Evolutionary conservation across 2,113 vertebrate species (phyloP), one percentile per base, ranked within the genome.

Genomic region (Castor canadensis): DNA sequence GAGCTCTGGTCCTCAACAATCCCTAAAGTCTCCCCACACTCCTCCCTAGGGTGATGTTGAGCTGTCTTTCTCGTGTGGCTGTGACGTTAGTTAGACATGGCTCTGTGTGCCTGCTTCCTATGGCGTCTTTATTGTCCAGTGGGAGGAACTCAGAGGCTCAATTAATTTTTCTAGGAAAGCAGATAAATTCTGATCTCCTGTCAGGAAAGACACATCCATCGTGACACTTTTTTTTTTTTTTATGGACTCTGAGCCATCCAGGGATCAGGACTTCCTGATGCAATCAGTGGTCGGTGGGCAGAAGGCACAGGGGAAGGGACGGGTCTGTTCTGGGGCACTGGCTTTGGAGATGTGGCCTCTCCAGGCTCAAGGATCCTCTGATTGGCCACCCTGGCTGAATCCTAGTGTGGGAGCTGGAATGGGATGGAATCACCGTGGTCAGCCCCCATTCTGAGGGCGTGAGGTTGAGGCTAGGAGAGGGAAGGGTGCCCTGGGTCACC

Each of bases 161-260:
- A 93, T 97, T 97, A 92, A 95, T 95, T 96, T 97, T 91, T 10
- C 66, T 45, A 89, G 91, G 91, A 90, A 96, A 95, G 79, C 94
- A 97, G 96, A 97, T 95, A 91, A 92, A 96, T 95, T 97, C 93
- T 95, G 54, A 17, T 91, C 93, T 96, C 88, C 91, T 84, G 86
- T 95, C 66, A 47, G 91, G 96, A 90, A 85, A 95, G 88, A 96
- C 79, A 56, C 69, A 96, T 96, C 97, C 95, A 95, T 96, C 86
- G 93, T 71, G 97, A 90, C 89, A 45, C 88, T 92, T 30, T 54
- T 52, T 73, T 72, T 30, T 43, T 69, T 96, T 32, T 43, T 26
- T 47, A 93, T 49, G 94, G 96, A 71, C 88, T 96, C 67, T 56
- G 92, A 97, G 72, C 83, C 95, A 97, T 93, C 96, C 97, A 87